Conservation (phyloP, 1,140 invertebrate genomes). For the Cataglyphis hispanica region DNA sequence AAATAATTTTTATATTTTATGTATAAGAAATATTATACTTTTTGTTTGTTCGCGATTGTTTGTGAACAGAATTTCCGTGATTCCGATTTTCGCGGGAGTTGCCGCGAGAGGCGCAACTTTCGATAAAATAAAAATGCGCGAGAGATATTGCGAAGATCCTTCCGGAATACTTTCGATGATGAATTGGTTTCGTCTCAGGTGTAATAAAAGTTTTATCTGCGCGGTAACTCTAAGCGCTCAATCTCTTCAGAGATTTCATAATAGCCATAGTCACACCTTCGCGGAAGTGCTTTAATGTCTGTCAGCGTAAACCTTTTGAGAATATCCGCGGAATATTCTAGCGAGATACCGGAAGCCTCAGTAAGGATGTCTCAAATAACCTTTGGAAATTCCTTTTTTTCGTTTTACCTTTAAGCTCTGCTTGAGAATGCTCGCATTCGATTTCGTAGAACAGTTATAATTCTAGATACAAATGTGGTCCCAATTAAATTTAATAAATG, state of each 20-base stretch:
- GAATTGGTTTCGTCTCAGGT: slow-evolving; percentile 22
- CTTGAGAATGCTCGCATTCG: not conserved
- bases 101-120: slow-evolving; percentile 33
- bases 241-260: slow-evolving; percentile 22
- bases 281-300: slow-evolving; percentile 33
- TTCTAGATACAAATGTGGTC: not conserved
- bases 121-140: slow-evolving; percentile 8
- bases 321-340: not conserved
- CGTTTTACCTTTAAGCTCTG: not conserved
- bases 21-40: not conserved
- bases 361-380: not conserved
- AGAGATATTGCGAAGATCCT: slow-evolving; percentile 23
- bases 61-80: slow-evolving; percentile 34
- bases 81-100: slow-evolving; percentile 8
- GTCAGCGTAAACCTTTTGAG: not conserved
- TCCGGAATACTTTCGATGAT: slow-evolving; percentile 6
- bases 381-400: not conserved
- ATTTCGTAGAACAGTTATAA: not conserved
- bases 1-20: slow-evolving; percentile 23
- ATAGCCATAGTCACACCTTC: slow-evolving; percentile 24
- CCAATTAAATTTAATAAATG: slow-evolving; percentile 28
- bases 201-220: slow-evolving; percentile 24
- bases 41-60: slow-evolving; percentile 22
- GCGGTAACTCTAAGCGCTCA: slow-evolving; percentile 1
- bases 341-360: not conserved